Base-by-base conservation (phyloP, 1,140 invertebrate species). In the Drosophila equinoxialis region DNA sequence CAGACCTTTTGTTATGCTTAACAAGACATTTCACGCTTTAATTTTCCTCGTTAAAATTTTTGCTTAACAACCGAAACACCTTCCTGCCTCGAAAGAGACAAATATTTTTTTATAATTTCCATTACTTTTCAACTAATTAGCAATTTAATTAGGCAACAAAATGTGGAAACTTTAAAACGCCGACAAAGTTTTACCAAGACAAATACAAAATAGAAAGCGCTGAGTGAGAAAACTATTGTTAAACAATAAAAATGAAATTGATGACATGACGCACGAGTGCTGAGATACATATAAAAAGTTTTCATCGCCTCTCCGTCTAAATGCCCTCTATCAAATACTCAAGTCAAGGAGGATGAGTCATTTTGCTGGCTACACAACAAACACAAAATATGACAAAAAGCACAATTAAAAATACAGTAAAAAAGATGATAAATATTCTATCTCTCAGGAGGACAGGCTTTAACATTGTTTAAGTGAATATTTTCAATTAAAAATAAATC, bases 191-290 rank as follows among this genome's bases (percentile, higher is more conserved):
- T n/a, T 1, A 8, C 7, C 17, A 48, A 48, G 2, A 45, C 42
- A 17, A 17, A 45, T 17, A 45, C 7, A n/a, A 14, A 7, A 7
- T 20, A 51, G 10, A 11, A 23, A 51, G 2, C 3, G 45, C 45
- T 23, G 3, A 23, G 20, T 8, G 3, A 51, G 11, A 51, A 10
- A 51, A 20, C 17, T 51, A 10, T 51, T 51, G 8, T 23, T n/a
- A 37, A 35, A 58, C 55, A 58, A 35, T 10, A 10, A 35, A 37
- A 58, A n/a, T 35, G 3, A 58, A 17, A 11, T 14, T 30, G 42
- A 30, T 45, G 51, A 41, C 67, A 73, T 77, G 68, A 83, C 75
- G 69, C 59, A 59, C n/a, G 65, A 72, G 73, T 71, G 79, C 75
- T 69, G 79, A 79, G 14, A 17, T 58, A 55, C 58, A 54, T 30